Base-by-base conservation (phyloP, 2,113 vertebrate genomes). In the Siniperca chuatsi region DNA sequence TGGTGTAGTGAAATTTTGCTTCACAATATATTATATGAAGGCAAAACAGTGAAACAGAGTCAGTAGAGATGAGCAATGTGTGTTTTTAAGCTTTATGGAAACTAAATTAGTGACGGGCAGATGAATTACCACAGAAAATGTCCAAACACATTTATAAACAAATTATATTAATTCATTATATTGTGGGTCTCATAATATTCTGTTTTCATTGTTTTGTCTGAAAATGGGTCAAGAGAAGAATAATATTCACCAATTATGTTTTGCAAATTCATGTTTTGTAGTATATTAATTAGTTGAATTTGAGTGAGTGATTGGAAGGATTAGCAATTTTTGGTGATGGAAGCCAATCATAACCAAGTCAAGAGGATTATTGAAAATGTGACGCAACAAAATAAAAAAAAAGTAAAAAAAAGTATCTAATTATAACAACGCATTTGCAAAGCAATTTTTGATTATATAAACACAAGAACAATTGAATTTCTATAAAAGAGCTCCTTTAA, bases 81-180 rank as follows among this genome's bases (percentile, higher is more conserved):
- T n/a, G 20, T 48, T 58, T 58, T 40, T 15, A 12, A 25, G 4
- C 40, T 25, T 76, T 16, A 48, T 55, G 37, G 69, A 64, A 78
- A 78, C 6, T 52, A 58, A 23, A 48, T 77, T 11, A 60, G 42
- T 57, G 50, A 42, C 72, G 65, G 58, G 25, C 40, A 55, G 66
- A 72, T 29, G 1, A 75, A 52, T n/a, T 10, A 52, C 6, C 8
- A 65, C 40, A 33, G 66, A 66, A 42, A 29, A 65, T 4, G 2
- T 78, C 33, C 4, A 37, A 42, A 40, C 3, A 23, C 50, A n/a
- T 65, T 74, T 50, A 29, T 52, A 35, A n/a, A 40, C 65, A 54
- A 40, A 67, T 68, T 20, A 65, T 2, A 46, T 70, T 33, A 5
- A 21, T 58, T 23, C 1, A 65, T 11, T 37, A n/a, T 4, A 8